Conservation (phyloP, 2,888 invertebrate genomes). For the Linyphia triangularis region DNA sequence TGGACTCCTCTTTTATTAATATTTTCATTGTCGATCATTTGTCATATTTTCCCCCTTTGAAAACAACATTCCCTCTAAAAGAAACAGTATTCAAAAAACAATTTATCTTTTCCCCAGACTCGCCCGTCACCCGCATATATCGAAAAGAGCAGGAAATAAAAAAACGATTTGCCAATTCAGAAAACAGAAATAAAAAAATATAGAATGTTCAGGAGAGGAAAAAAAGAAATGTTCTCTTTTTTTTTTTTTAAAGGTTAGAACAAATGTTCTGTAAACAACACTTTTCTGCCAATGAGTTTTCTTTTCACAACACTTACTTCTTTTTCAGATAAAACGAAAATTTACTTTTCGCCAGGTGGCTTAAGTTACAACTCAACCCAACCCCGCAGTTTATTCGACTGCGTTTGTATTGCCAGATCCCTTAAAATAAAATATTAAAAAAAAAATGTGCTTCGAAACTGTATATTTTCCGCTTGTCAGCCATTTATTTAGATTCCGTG, state of each 20-base stretch:
- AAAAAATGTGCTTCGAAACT: constrained; percentile 34
- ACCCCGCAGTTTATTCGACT: constrained; percentile 65
- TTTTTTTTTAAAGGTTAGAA: neutral
- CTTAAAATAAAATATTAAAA: constrained; percentile 25
- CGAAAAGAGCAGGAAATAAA: constrained; percentile 29
- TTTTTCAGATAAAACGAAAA: constrained; percentile 48
- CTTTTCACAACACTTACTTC: constrained; percentile 16
- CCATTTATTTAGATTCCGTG: constrained; percentile 71
- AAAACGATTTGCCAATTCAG: constrained; percentile 45
- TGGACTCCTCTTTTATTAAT: constrained; percentile 58
- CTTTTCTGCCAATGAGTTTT: constrained; percentile 50
- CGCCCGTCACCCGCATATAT: constrained; percentile 32
- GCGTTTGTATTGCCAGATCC: constrained; percentile 64
- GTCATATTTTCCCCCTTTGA: constrained; percentile 61
- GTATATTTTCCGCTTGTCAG: constrained; percentile 71
- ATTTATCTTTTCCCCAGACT: constrained; percentile 60
- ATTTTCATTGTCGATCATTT: constrained; percentile 71
- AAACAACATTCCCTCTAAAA: constrained; percentile 54
- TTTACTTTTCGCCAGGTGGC: constrained; percentile 45
- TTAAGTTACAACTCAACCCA: constrained; percentile 58
- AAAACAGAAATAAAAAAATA: neutral
- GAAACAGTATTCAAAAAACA: constrained; percentile 57
- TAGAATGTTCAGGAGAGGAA: too few relatives aligned
- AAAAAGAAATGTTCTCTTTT: constrained; percentile 5
- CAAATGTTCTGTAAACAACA: constrained; percentile 67